Base-by-base conservation (phyloP, 2,888 invertebrate genomes). In the Pachycephus smyrnensis region DNA sequence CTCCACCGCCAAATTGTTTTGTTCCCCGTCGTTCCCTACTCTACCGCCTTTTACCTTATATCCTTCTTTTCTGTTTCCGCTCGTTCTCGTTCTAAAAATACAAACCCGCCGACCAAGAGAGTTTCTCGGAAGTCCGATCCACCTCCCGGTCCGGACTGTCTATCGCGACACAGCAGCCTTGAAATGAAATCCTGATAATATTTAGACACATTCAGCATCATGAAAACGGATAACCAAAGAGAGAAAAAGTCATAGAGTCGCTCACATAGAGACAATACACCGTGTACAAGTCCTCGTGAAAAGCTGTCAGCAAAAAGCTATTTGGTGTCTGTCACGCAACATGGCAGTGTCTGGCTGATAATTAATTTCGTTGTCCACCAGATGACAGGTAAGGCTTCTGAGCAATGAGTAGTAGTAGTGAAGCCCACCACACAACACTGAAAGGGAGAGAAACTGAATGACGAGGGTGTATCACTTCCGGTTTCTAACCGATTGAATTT, bases 1-100 rank as follows among this genome's bases (percentile, higher is more conserved):
- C 71, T 11, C 71, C 71, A 23, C 30, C 71, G 71, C 71, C 71
- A 71, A 71, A 71, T 71, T 71, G 71, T 71, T 71, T 71, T 71
- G 71, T 71, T 71, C 35, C 71, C 71, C 71, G 23, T 30, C 71
- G 71, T 71, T 33, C 71, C 71, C 23, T 30, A 30, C 12, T 33
- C 30, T 33, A 32, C 35, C 71, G 6, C 12, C 35, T 55, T 55
- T 75, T 36, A 73, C 76, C 40, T 73, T 32, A 68, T 68, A 74
- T 80, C 76, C 73, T 75, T 75, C 75, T 76, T 81, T 73, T 81
- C 77, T 77, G 76, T 78, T 80, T 80, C 73, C 80, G 77, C 76
- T 78, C 23, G 33, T 76, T 33, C 15, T 32, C 71, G 31, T 71
- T 71, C 71, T 71, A 71, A 71, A 71, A 71, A 71, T 71, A 71